Evolutionary conservation across 2,888 invertebrate genomes (phyloP), one percentile per base, ranked within the genome.

Genomic region (Dimorphilus gyrociliatus): DNA sequence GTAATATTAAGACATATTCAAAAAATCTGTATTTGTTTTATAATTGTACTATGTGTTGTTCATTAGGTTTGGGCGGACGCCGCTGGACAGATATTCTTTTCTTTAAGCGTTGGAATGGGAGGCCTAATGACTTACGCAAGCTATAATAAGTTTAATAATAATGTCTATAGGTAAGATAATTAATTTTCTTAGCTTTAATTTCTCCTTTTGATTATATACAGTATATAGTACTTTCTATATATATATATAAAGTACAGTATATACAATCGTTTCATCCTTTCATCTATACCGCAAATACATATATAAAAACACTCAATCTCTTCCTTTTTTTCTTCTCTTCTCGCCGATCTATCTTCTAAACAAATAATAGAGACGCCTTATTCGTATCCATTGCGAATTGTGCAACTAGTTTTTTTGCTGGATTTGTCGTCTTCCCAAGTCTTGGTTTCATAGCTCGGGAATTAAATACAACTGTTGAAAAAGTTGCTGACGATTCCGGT

Each of bases 51-150:
- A 23, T 29, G 8, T 27, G 17, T 29, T 19, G 4, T 32, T 35
- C 30, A 17, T 32, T 69, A 42, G 39, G 78, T 81, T 12, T 81
- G 81, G 81, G 76, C 75, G 3, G 77, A 77, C 41, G 80, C 81
- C 1, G 79, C 78, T 1, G 78, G 78, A 2, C 81, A 81, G 69
- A 75, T 79, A 44, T 79, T 80, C 60, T 81, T 79, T 62, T 80
- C 81, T 0, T 75, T 80, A 35, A 76, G 78, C 25, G 73, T 81
- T n/a, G 78, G 78, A 0, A 68, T 78, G 30, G 72, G 81, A 26
- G 78, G 78, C 0, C 66, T 81, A 31, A 74, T 80, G 6, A 80
- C 79, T 29, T 80, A 78, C 61, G 78, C 69, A 39, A 66, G 64
- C 35, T 67, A 66, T 51, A 66, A 64, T 46, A 59, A 68, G 43